Base-by-base conservation (phyloP, 2,797 vertebrate species). In the Zalophus californianus region DNA sequence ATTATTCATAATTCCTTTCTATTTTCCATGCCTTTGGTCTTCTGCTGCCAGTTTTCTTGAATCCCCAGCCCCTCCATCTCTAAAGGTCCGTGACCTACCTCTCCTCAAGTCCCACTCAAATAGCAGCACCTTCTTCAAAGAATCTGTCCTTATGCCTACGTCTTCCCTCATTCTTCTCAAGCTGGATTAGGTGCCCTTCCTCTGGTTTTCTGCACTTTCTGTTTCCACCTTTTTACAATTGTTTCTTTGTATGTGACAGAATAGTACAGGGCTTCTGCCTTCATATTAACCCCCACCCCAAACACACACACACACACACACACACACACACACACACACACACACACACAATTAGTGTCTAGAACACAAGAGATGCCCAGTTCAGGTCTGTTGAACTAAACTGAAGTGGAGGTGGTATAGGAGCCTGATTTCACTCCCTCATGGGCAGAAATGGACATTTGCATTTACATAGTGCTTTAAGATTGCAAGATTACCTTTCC, bases 261-360 rank as follows among this genome's bases (percentile, higher is more conserved):
- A 18, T 15, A 54, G 5, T 50, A 54, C 14, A 94, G 32, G 21
- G 16, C 16, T 9, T 86, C 44, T 21, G 50, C 2, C 23, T 82
- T 64, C 10, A 27, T 10, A 50, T 2, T 50, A 75, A 9, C 13
- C 2, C 3, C 1, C 1, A 10, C 20, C 1, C 35, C 21, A 35
- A 29, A 4, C 2, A 73, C 35, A 21, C 35, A 72, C 3, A 18
- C 6, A 15, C 7, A 35, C 35, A 35, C 35, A 35, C 35, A 90
- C n/a, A 23, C 41, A 35, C 35, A 90, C n/a, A 23, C 41, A 70
- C 3, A 18, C 5, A 15, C 8, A 90, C 68, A 70, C 20, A 70
- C 66, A 29, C 38, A 18, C n/a, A 25, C 32, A 52, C 3, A 18
- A 25, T 35, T 14, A 83, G 7, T 78, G 14, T 4, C 23, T 73